Percentiles rank a stretch among this genome's conserved stretches.
These are phyloP conservation scores for Microcaecilia unicolor DNA, from an alignment of 2,797 vertebrate genomes.

Conservation along the genomic window DNA sequence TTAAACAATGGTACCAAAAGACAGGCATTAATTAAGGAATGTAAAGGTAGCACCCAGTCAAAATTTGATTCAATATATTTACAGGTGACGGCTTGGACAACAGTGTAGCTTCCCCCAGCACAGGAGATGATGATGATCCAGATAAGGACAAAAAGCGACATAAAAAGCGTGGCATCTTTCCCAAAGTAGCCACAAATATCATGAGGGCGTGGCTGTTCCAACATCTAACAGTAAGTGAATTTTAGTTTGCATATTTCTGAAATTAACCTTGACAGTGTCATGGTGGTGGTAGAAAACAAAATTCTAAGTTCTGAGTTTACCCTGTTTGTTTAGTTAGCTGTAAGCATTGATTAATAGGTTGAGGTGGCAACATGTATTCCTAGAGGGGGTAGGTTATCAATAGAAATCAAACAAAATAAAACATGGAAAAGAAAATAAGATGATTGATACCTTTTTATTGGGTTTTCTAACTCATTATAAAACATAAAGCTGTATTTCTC, in stretches of 20 bases:
- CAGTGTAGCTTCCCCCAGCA: conserved; percentile 98
- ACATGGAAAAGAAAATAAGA: too few relatives aligned
- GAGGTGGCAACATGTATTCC: too few relatives aligned
- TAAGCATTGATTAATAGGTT: too few relatives aligned
- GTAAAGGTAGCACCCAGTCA: conserved; percentile 67
- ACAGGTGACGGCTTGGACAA: conserved; percentile 98
- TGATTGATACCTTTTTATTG: too few relatives aligned
- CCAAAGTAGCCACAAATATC: conserved; percentile 99
- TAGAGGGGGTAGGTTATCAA: too few relatives aligned
- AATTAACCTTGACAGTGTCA: conserved; percentile 55
- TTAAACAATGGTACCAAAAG: conserved; percentile 57
- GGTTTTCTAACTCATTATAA: too few relatives aligned
- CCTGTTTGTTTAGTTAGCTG: too few relatives aligned
- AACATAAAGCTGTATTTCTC: too few relatives aligned
- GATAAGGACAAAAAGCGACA: conserved; percentile 99
- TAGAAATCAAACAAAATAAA: too few relatives aligned
- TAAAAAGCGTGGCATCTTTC: conserved; percentile 98
- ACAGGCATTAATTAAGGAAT: conserved; percentile 56
- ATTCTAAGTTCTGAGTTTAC: neutral
- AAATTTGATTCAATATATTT: conserved; percentile 71
- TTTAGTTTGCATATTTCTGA: conserved; percentile 61
- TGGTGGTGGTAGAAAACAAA: conserved; percentile 41
- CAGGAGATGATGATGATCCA: conserved; percentile 96
- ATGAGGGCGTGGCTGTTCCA: conserved; percentile 99
- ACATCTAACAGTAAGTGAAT: conserved; percentile 94